Evolutionary conservation across 2,888 invertebrate species (phyloP).

Genomic region (Drosophila mayaguana): DNA sequence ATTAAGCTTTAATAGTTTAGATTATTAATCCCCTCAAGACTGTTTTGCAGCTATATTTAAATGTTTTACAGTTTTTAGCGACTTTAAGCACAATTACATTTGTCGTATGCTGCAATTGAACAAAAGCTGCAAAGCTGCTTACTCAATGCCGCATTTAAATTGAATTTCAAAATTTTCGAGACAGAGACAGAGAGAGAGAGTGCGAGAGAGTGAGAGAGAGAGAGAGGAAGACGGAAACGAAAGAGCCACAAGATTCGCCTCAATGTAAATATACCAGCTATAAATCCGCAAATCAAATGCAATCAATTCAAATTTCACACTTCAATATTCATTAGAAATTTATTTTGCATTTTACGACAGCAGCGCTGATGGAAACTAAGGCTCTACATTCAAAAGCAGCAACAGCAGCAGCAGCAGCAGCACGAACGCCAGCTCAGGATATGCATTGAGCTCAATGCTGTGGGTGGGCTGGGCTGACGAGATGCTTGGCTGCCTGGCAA

Average conservation of each 20-base stretch:
- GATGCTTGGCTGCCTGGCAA: slow-evolving; percentile 31
- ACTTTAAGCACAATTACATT: slow-evolving; percentile 4
- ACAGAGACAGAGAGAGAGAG: not conserved
- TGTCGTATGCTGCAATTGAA: not conserved
- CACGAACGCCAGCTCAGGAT: slow-evolving; percentile 6
- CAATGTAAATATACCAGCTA: slow-evolving; percentile 66
- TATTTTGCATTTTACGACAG: slow-evolving; percentile 70
- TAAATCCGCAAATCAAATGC: slow-evolving; percentile 76
- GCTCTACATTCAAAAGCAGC: slow-evolving; percentile 14
- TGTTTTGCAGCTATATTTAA: not conserved
- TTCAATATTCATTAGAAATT: slow-evolving; percentile 79
- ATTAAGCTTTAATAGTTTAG: not conserved
- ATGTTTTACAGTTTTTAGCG: not conserved
- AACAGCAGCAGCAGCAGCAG: not conserved
- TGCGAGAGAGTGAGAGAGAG: not conserved
- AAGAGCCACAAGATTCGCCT: slow-evolving; percentile 30
- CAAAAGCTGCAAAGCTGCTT: slow-evolving; percentile 32
- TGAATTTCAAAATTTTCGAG: slow-evolving; percentile 19
- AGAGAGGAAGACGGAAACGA: not conserved
- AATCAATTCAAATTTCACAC: slow-evolving; percentile 80
- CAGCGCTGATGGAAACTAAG: slow-evolving; percentile 38
- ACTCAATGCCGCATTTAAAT: slow-evolving; percentile 24
- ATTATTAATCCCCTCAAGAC: not conserved
- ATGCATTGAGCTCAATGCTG: slow-evolving; percentile 12
- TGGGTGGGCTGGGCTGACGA: not conserved